Percentiles rank a stretch among this genome's conserved stretches.
These are phyloP conservation scores for Eulemur albifrons DNA, from an alignment of 2,797 vertebrate genomes.

Conservation along the genomic window DNA sequence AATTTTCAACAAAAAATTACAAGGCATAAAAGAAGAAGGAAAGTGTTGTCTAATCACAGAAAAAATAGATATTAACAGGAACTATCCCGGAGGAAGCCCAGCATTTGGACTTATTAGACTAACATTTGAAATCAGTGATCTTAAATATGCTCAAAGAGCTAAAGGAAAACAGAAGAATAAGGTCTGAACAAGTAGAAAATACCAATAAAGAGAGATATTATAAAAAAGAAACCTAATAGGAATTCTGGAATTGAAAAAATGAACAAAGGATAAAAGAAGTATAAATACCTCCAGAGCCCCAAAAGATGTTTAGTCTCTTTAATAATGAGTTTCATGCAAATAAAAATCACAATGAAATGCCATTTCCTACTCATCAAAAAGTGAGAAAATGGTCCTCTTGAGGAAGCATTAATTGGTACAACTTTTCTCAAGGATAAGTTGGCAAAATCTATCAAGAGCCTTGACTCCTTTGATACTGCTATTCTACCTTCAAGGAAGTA, in stretches of 20 bases:
- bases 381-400: neutral
- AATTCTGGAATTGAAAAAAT: conserved; percentile 29
- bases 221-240: conserved; percentile 16
- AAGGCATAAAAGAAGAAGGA: neutral
- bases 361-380: neutral
- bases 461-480: neutral
- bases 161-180: neutral
- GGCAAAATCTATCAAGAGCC: neutral
- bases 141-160: neutral
- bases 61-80: neutral
- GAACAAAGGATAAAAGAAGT: neutral
- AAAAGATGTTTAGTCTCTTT: neutral
- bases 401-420: neutral
- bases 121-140: neutral
- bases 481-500: neutral
- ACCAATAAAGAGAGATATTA: neutral
- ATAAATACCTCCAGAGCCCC: neutral
- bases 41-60: neutral
- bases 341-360: neutral
- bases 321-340: neutral
- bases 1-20: conserved; percentile 32
- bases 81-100: neutral
- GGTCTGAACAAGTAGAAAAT: neutral
- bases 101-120: neutral
- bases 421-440: conserved; percentile 14